Conservation (phyloP, 2,888 invertebrate genomes). For the Parochlus steinenii region DNA sequence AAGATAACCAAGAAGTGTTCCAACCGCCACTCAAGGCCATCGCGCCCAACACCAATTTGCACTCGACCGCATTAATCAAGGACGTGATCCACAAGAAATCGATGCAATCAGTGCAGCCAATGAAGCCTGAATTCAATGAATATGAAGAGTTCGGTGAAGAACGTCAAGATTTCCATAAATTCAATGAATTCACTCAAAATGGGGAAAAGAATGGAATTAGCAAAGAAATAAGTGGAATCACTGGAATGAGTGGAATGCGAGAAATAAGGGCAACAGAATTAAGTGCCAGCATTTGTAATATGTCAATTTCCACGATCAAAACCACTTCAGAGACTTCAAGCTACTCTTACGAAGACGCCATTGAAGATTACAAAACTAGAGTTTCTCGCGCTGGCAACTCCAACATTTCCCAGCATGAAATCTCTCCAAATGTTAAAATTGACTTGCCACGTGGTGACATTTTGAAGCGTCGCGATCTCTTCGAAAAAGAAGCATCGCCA, state of each 20-base stretch:
- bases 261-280: conserved; percentile 16
- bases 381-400: conserved; percentile 41
- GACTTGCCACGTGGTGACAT: conserved; percentile 67
- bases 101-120: conserved; percentile 14
- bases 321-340: conserved; percentile 57
- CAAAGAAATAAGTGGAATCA: conserved; percentile 20
- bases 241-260: conserved; percentile 9
- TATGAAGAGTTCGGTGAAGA: too few species aligned
- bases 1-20: too few species aligned
- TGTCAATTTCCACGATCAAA: conserved; percentile 45
- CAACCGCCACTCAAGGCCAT: conserved; percentile 7
- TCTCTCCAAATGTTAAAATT: too few species aligned
- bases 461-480: conserved; percentile 64
- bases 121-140: conserved; percentile 27
- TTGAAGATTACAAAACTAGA: conserved; percentile 68
- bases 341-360: conserved; percentile 76
- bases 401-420: too few species aligned
- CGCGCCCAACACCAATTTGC: conserved; percentile 4
- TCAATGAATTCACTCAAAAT: too few species aligned
- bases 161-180: too few species aligned
- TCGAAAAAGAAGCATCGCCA: conserved; percentile 49
- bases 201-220: too few species aligned
- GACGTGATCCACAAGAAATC: conserved; percentile 11
- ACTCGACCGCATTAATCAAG: conserved; percentile 11
- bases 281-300: conserved; percentile 26